Evolutionary conservation across 1,140 invertebrate genomes (phyloP).

Genomic region (Drosophila sulfurigaster): DNA sequence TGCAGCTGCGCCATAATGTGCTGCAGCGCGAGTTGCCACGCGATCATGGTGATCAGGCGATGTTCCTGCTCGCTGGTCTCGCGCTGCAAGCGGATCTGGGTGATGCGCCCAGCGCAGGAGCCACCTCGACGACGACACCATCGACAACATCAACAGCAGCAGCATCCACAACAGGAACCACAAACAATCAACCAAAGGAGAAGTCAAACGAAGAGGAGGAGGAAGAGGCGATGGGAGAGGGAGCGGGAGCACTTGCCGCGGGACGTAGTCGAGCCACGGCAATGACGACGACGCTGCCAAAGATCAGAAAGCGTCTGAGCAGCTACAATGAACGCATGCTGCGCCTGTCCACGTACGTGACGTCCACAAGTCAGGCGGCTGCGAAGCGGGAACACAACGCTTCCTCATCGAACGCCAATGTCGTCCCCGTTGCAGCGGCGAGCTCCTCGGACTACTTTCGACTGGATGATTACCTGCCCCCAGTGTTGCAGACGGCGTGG

Average conservation of each 20-base stretch:
- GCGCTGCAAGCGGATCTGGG: constrained; percentile 96
- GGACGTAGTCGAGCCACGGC: background rate
- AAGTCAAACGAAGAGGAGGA: constrained; percentile 23
- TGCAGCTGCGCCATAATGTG: constrained; percentile 96
- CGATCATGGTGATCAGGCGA: constrained; percentile 89
- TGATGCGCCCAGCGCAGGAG: constrained; percentile 86
- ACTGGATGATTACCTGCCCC: constrained; percentile 90
- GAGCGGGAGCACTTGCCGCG: background rate
- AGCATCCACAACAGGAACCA: constrained; percentile 15
- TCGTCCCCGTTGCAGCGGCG: constrained; percentile 16
- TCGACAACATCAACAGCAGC: constrained; percentile 6
- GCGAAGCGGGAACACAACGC: constrained; percentile 33
- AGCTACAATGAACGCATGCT: constrained; percentile 77
- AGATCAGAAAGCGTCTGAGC: constrained; percentile 73
- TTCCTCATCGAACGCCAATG: background rate
- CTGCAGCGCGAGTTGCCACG: constrained; percentile 89
- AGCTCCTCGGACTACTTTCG: constrained; percentile 90
- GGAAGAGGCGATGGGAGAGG: background rate
- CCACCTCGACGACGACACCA: constrained; percentile 7
- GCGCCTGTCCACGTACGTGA: constrained; percentile 75
- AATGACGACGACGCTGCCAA: constrained; percentile 73
- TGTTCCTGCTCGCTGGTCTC: constrained; percentile 93
- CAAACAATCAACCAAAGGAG: constrained; percentile 30
- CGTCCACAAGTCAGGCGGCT: constrained; percentile 39
- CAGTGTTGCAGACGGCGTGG: constrained; percentile 87